phyloP scores from a whole-genome alignment of 1,140 invertebrate genomes.

The Olivierus martensii region DNA sequence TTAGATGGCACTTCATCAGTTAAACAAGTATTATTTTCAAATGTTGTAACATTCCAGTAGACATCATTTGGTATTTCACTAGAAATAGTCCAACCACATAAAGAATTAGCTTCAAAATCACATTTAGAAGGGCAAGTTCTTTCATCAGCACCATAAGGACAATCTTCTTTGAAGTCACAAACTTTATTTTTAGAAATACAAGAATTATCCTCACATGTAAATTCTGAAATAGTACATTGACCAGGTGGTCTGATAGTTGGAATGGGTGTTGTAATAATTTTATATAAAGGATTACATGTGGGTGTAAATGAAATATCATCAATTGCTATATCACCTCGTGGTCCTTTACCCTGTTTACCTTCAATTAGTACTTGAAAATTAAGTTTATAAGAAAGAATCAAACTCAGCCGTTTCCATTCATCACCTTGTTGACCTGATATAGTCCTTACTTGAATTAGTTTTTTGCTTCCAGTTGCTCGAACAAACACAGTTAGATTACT shows the following conservation, averaged over 20 bases:
- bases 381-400: slow-evolving; percentile 3
- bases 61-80: not conserved
- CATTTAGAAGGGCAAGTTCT: slow-evolving; percentile 16
- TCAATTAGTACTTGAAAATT: slow-evolving; percentile 11
- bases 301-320: slow-evolving; percentile 19
- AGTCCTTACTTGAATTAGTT: not conserved
- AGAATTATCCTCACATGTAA: slow-evolving; percentile 19
- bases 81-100: slow-evolving; percentile 6
- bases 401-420: slow-evolving; percentile 9
- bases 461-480: not conserved
- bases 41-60: not conserved
- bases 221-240: slow-evolving; percentile 9
- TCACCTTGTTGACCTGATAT: slow-evolving; percentile 3
- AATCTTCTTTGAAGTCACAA: slow-evolving; percentile 21
- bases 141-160: slow-evolving; percentile 19
- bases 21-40: too few relatives aligned
- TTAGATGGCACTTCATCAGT: too few relatives aligned
- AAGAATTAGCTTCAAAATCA: slow-evolving; percentile 17
- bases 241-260: slow-evolving; percentile 9
- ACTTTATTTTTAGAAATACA: slow-evolving; percentile 11
- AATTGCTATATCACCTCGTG: slow-evolving; percentile 15
- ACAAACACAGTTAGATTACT: slow-evolving; percentile 1
- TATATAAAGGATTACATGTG: slow-evolving; percentile 10
- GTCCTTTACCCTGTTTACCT: not conserved
- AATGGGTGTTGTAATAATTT: slow-evolving; percentile 10